A percentile compares a stretch with the other conserved stretches of the same genome.
These are phyloP conservation scores for Arvicanthis niloticus DNA, from an alignment of 2,113 vertebrate species.

Conservation along the genomic window DNA sequence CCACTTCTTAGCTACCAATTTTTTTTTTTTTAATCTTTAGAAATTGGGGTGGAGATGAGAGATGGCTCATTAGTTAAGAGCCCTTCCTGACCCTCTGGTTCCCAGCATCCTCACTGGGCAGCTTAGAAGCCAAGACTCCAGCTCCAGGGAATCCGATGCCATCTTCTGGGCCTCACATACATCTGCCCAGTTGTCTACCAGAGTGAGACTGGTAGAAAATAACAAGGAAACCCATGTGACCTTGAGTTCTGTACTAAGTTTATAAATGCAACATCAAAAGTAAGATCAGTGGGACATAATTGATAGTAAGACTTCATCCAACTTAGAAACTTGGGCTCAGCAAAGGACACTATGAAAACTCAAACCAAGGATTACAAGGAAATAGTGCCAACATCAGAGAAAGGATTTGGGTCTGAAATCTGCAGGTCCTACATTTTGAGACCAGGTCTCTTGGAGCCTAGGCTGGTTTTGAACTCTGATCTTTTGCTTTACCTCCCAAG, in stretches of 20 bases:
- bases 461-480: not conserved
- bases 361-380: not conserved
- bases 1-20: not conserved
- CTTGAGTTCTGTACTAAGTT: not conserved
- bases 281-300: not conserved
- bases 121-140: not conserved
- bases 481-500: not conserved
- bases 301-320: not conserved
- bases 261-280: constrained; percentile 24
- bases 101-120: not conserved
- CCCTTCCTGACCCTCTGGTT: not conserved
- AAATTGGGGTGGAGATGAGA: not conserved
- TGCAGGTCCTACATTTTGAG: not conserved
- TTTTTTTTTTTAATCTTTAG: not conserved
- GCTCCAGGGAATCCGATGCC: not conserved
- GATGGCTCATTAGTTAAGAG: not conserved
- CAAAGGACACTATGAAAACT: constrained; percentile 41
- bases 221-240: not conserved
- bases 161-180: not conserved
- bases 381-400: not conserved
- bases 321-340: not conserved
- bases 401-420: constrained; percentile 21
- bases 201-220: not conserved
- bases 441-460: not conserved
- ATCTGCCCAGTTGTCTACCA: not conserved